phyloP scores from a whole-genome alignment of 2,113 vertebrate species.

The Hippocampus barbouri region DNA sequence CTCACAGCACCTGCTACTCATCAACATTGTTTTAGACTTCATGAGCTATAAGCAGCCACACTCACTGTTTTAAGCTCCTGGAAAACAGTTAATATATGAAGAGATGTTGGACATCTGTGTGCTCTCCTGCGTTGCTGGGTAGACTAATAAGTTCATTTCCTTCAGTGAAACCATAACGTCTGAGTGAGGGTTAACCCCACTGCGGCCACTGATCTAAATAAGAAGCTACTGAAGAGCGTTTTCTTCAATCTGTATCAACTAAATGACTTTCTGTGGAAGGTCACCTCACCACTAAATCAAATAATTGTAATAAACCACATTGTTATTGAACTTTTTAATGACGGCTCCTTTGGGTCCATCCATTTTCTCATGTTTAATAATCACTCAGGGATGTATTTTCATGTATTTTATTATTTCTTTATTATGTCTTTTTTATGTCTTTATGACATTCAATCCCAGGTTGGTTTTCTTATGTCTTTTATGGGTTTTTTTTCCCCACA shows the following conservation, averaged over 20 bases:
- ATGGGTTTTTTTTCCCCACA: neutral
- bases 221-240: slow-evolving; percentile 31
- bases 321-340: slow-evolving; percentile 56
- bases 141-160: slow-evolving; percentile 35
- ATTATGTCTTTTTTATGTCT: too few relatives aligned
- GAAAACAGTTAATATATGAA: slow-evolving; percentile 42
- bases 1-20: slow-evolving; percentile 53
- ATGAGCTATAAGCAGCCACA: slow-evolving; percentile 37
- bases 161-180: slow-evolving; percentile 38
- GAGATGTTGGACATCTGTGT: slow-evolving; percentile 6
- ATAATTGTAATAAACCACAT: slow-evolving; percentile 59
- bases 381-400: too few relatives aligned
- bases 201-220: slow-evolving; percentile 38
- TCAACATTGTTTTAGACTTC: slow-evolving; percentile 42
- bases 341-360: slow-evolving; percentile 32
- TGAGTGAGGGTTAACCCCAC: slow-evolving; percentile 31
- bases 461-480: too few relatives aligned
- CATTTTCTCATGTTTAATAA: neutral
- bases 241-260: slow-evolving; percentile 30
- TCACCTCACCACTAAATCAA: slow-evolving; percentile 46
- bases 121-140: slow-evolving; percentile 5
- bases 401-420: too few relatives aligned
- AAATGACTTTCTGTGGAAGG: slow-evolving; percentile 55
- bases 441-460: too few relatives aligned
- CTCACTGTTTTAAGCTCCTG: slow-evolving; percentile 37